Evolutionary conservation across 2,888 invertebrate species (phyloP), one percentile per base, ranked within the genome.

Genomic region (Muscina levida): DNA sequence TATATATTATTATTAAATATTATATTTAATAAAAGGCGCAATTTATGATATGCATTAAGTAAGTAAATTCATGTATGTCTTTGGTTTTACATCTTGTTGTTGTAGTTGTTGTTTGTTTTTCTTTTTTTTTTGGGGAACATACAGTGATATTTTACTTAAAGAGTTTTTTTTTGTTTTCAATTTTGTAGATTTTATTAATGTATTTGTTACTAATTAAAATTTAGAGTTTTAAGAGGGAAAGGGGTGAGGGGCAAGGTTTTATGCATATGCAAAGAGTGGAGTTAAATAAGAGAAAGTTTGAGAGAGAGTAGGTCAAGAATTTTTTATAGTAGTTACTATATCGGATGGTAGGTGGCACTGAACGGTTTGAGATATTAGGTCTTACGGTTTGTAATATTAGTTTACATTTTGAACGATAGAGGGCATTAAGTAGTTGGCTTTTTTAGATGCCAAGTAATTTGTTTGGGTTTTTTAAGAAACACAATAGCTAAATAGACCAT

Each of bases 1-100:
- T 65, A 48, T 59, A 59, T 86, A 86, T 85, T 84, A 85, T 84
- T 84, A 81, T 83, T 70, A 65, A 31, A 71, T 82, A 79, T 81
- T 82, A 82, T 80, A 26, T 73, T 51, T 75, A 84, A 83, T 84
- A 85, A 88, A 89, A 89, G 89, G 89, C 89, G 89, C 89, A 88
- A 87, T 87, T 87, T 85, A 88, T 89, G 89, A 89, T 89, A 89
- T 89, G 89, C 89, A 89, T 89, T 89, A 87, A 88, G 88, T 89
- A 88, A 87, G 77, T 68, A 68, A 81, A 70, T 77, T 51, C 24
- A 44, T 48, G 68, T 56, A 59, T 59, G 59, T 17, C 17, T 11
- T 70, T 44, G 66, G 56, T 22, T n/a, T 71, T 53, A 39, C 87
- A 84, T 83, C n/a, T n/a, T n/a, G n/a, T 83, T 79, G 79, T 84